Percentiles rank a stretch among this genome's conserved stretches.
Evolutionary conservation across 35 echinoderm and acorn worm genomes (phyloP).

Genomic region (Lytechinus pictus): DNA sequence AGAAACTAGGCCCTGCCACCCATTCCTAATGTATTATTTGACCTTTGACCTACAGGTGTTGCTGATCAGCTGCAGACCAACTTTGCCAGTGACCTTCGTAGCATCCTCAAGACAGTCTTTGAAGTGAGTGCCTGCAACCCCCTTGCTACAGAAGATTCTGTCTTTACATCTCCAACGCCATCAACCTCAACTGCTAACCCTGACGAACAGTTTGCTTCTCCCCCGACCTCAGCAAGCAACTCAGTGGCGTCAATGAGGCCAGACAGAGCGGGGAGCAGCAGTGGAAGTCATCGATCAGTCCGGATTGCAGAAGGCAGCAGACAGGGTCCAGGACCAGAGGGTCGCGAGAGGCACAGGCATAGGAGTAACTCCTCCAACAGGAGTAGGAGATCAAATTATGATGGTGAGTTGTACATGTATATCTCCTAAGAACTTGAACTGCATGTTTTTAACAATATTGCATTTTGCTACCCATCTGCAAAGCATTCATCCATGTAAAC

Average conservation of each 20-base stretch:
- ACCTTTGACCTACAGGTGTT: constrained; percentile 68
- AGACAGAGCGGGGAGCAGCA: constrained; percentile 25
- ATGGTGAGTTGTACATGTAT: not conserved
- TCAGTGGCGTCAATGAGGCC: not conserved
- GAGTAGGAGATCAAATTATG: constrained; percentile 28
- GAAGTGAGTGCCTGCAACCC: constrained; percentile 74
- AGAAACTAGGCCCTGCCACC: no score
- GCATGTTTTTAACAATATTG: not conserved
- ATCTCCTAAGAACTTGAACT: not conserved
- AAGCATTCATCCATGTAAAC: not conserved
- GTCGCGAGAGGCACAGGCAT: not conserved
- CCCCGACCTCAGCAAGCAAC: not conserved
- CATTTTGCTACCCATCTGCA: not conserved
- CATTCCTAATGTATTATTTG: not conserved
- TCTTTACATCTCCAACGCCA: not conserved
- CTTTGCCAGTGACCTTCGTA: constrained; percentile 89
- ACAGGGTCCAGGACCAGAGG: not conserved
- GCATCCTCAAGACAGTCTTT: constrained; percentile 95
- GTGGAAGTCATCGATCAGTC: not conserved
- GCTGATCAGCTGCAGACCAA: constrained; percentile 98
- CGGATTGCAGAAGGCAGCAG: constrained; percentile 17
- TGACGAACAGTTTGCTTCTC: not conserved
- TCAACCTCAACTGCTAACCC: not conserved
- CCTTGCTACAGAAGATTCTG: not conserved
- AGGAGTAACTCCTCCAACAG: constrained; percentile 34